Evolutionary conservation across 2,888 invertebrate species (phyloP), one percentile per base, ranked within the genome.

Genomic region (Oxyscelio sp.): DNA sequence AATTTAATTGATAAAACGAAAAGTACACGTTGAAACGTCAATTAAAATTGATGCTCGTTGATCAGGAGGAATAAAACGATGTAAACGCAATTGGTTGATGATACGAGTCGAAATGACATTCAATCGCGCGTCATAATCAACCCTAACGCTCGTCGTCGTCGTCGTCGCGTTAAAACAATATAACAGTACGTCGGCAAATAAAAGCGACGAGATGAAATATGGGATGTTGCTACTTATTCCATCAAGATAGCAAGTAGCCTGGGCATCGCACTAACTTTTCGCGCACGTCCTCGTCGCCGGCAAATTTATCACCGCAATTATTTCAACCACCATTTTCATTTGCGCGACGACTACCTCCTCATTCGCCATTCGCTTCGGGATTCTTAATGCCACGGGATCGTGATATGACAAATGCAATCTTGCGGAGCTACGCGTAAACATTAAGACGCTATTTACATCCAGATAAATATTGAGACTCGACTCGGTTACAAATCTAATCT

Each of bases 181-280:
- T 68, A 83, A 61, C 52, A 19, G 17, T 40, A n/a, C 59, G 73
- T 38, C 54, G 80, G 73, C 77, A 27, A 74, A 80, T 75, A 71
- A 80, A 54, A 58, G 59, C 61, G 80, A 87, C 79, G 68, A 85
- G 87, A 88, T 87, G 89, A 90, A 86, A 86, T 90, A 90, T 88
- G 87, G 92, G 92, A 92, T 91, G 92, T 90, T 85, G 90, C 88
- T 88, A 88, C 90, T 92, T 92, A 92, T 91, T 90, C 88, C 89
- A 92, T 92, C 89, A 85, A 80, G 83, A 73, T 68, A 58, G 59
- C 31, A 80, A 85, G 77, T 83, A 71, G 83, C 61, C 58, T 65
- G 73, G 73, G 40, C 77, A 73, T 48, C 70, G 65, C 75, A 56
- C 63, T 70, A 68, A 68, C 74, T 78, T 78, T 78, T 73, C 70